Conservation (phyloP, 1,140 invertebrate genomes). For the Drosophila melanica region DNA sequence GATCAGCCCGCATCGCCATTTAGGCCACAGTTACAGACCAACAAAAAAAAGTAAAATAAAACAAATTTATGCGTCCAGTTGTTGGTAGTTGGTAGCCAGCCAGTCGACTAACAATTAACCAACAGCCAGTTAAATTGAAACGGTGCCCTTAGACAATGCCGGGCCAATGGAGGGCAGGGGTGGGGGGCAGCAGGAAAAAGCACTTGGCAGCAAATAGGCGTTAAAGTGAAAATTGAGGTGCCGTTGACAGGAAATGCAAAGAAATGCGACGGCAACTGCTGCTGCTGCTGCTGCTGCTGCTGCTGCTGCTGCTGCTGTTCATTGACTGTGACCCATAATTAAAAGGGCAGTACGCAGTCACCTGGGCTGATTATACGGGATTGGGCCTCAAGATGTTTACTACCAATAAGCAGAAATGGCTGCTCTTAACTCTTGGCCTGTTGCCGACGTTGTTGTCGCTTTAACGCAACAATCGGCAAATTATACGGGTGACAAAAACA, state of each 20-base stretch:
- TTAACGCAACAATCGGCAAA: constrained; percentile 74
- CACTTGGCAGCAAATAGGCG: constrained; percentile 71
- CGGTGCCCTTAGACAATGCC: constrained; percentile 24
- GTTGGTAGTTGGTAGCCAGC: constrained; percentile 51
- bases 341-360: constrained; percentile 55
- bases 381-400: constrained; percentile 70
- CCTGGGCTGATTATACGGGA: constrained; percentile 67
- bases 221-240: constrained; percentile 73
- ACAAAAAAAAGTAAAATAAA: constrained; percentile 57
- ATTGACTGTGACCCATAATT: constrained; percentile 76
- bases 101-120: constrained; percentile 61
- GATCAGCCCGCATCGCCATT: constrained; percentile 77
- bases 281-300: constrained; percentile 62
- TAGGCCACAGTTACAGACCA: constrained; percentile 59
- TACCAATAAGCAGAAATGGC: constrained; percentile 49
- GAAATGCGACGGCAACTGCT: constrained; percentile 54
- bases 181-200: constrained; percentile 32
- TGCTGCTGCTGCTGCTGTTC: constrained; percentile 58
- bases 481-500: constrained; percentile 82
- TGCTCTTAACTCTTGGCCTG: constrained; percentile 27
- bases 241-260: constrained; percentile 75
- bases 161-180: not conserved
- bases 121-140: constrained; percentile 40
- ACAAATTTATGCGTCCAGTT: constrained; percentile 74
- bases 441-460: constrained; percentile 67